Evolutionary conservation across 2,113 vertebrate genomes (phyloP).

Genomic region (Chunga burmeisteri): DNA sequence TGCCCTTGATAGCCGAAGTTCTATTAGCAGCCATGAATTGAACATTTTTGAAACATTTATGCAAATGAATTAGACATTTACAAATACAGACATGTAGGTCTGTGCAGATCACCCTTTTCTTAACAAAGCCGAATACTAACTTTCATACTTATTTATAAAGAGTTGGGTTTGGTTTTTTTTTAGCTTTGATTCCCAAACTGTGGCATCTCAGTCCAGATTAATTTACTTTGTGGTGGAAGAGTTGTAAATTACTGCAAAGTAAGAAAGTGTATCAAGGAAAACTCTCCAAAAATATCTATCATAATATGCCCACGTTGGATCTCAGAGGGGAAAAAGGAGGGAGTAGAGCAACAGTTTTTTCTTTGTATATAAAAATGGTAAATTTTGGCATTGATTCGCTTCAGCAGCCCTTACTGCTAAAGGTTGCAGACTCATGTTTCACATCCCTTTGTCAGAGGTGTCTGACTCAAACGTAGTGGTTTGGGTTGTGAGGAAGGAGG

Average conservation of each 20-base stretch:
- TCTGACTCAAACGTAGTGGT: background rate
- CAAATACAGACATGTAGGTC: background rate
- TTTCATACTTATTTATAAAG: background rate
- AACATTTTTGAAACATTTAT: slow-evolving; percentile 5
- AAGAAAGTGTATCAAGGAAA: background rate
- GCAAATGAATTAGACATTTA: slow-evolving; percentile 10
- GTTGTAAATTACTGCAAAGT: background rate
- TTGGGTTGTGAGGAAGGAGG: background rate
- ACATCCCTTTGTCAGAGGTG: background rate
- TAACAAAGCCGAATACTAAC: background rate
- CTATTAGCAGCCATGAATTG: background rate
- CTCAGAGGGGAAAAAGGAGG: background rate
- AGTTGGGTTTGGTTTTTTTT: too few relatives aligned
- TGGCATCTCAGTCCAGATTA: background rate
- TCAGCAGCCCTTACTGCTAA: background rate
- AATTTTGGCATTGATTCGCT: background rate
- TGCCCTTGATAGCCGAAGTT: background rate
- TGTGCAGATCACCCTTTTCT: background rate
- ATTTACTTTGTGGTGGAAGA: background rate
- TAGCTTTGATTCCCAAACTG: background rate
- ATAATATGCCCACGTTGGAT: background rate
- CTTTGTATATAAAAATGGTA: background rate
- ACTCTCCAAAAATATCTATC: background rate
- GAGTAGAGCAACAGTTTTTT: background rate
- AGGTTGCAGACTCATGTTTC: background rate